Evolutionary conservation across 2,888 invertebrate species (phyloP).

Genomic region (Drosophila monieri): DNA sequence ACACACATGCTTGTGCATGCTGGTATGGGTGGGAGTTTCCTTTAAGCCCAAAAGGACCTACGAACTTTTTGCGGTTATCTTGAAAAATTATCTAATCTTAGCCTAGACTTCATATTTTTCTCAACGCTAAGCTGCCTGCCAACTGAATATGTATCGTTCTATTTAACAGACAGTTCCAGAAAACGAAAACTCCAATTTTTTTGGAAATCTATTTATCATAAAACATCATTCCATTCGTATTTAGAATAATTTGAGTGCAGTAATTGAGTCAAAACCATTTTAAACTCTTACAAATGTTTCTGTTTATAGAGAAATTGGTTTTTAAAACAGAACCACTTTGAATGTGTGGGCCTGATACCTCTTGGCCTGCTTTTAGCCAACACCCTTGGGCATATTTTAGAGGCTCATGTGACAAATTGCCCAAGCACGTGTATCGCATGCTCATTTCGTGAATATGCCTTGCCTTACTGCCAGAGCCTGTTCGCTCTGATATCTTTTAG

Average conservation of each 20-base stretch:
- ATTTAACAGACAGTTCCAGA: slow-evolving; percentile 17
- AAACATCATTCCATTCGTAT: no score
- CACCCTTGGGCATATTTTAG: slow-evolving; percentile 79
- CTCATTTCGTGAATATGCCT: slow-evolving; percentile 55
- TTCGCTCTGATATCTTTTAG: slow-evolving; percentile 39
- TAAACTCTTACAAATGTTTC: background rate
- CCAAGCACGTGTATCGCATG: slow-evolving; percentile 77
- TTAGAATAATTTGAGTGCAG: no score
- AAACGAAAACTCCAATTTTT: background rate
- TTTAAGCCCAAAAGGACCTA: slow-evolving; percentile 50
- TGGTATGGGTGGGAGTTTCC: slow-evolving; percentile 3
- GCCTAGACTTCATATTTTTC: slow-evolving; percentile 78
- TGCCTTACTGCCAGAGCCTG: slow-evolving; percentile 12
- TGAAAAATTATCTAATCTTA: slow-evolving; percentile 77
- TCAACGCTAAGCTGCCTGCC: slow-evolving; percentile 72
- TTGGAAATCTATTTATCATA: background rate
- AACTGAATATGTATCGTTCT: slow-evolving; percentile 43
- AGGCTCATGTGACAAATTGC: slow-evolving; percentile 82
- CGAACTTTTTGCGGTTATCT: slow-evolving; percentile 70
- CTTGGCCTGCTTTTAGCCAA: slow-evolving; percentile 38
- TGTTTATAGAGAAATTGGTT: background rate
- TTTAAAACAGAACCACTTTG: slow-evolving; percentile 18
- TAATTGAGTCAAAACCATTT: no score
- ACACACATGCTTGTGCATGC: slow-evolving; percentile 33
- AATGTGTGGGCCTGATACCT: slow-evolving; percentile 7